Conservation (phyloP, 1,140 invertebrate genomes). For the Ericerus pela region DNA sequence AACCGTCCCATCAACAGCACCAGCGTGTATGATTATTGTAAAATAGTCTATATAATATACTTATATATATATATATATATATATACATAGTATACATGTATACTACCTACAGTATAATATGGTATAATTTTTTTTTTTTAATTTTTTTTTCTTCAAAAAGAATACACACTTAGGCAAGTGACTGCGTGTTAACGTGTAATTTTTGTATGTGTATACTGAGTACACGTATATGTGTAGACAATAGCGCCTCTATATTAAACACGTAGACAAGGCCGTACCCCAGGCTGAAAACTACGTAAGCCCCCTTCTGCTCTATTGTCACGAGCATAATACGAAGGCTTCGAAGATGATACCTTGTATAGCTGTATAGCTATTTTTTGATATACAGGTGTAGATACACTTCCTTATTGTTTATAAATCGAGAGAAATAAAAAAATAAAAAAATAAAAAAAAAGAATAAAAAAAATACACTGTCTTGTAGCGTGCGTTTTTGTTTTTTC, state of each 20-base stretch:
- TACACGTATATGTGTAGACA: constrained; percentile 2
- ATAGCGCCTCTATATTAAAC: constrained; percentile 10
- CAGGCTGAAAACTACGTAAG: not conserved
- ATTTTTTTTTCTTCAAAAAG: too few species aligned
- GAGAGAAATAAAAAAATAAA: too few species aligned
- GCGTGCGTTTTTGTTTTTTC: not conserved
- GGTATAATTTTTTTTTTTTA: too few species aligned
- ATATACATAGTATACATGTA: too few species aligned
- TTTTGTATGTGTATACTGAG: not conserved
- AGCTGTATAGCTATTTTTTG: too few species aligned
- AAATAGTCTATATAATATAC: not conserved
- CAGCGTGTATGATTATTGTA: not conserved
- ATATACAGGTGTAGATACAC: not conserved
- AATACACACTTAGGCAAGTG: not conserved
- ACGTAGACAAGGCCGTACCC: constrained; percentile 11
- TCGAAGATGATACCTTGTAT: constrained; percentile 10
- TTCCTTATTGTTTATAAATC: constrained; percentile 11
- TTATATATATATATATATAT: not conserved
- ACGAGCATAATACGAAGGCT: constrained; percentile 5
- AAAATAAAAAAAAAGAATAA: too few species aligned
- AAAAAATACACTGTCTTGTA: not conserved
- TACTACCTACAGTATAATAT: too few species aligned
- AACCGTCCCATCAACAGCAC: constrained; percentile 6
- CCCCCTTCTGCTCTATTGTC: constrained; percentile 9
- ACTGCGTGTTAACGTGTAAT: not conserved